Evolutionary conservation across 2,888 invertebrate genomes (phyloP).

Genomic region (Liposcelis brunnea): DNA sequence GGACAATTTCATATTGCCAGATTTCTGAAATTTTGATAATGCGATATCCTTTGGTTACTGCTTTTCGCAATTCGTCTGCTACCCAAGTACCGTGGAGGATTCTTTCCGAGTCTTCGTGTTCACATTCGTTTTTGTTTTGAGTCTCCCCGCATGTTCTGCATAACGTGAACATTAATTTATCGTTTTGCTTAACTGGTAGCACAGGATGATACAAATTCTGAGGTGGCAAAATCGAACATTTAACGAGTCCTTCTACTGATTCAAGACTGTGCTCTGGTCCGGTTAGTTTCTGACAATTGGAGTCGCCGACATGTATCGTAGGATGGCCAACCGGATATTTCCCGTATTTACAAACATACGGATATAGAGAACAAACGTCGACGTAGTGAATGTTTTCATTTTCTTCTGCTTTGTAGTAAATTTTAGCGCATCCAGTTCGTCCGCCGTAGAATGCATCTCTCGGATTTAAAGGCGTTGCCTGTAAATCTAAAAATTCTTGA

Average conservation of each 20-base stretch:
- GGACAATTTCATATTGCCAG: slow-evolving; percentile 21
- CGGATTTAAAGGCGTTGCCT: not conserved
- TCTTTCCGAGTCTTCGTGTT: slow-evolving; percentile 19
- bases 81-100: slow-evolving; percentile 22
- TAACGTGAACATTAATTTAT: slow-evolving; percentile 21
- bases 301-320: slow-evolving; percentile 15
- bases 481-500: not conserved
- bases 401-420: slow-evolving; percentile 12
- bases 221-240: slow-evolving; percentile 18
- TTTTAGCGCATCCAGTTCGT: not conserved
- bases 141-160: slow-evolving; percentile 21
- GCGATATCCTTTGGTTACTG: slow-evolving; percentile 21
- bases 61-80: slow-evolving; percentile 21
- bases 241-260: slow-evolving; percentile 17
- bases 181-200: slow-evolving; percentile 19
- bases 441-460: not conserved
- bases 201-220: slow-evolving; percentile 20
- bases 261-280: slow-evolving; percentile 13
- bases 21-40: slow-evolving; percentile 21
- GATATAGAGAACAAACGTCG: slow-evolving; percentile 20
- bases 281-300: slow-evolving; percentile 13
- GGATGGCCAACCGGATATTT: slow-evolving; percentile 21
- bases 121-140: slow-evolving; percentile 18
- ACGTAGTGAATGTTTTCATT: slow-evolving; percentile 19
- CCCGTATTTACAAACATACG: slow-evolving; percentile 19